A percentile compares a stretch with the other conserved stretches of the same genome.
phyloP scores from a whole-genome alignment of 2,888 invertebrate species.

The Sinhomidia bicolor region DNA sequence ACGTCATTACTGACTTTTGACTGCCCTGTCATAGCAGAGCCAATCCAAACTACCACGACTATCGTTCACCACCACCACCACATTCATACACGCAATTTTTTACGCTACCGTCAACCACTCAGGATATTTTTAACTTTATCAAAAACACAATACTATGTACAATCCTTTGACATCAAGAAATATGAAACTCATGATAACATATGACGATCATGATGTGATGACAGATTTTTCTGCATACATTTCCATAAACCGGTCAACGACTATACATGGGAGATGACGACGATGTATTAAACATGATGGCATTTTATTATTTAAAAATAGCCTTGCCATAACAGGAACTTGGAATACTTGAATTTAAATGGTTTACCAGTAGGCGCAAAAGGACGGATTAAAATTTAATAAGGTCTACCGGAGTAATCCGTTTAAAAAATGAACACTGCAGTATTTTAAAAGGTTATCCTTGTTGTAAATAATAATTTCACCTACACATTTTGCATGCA shows the following conservation, averaged over 20 bases:
- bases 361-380: no score
- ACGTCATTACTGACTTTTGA: slow-evolving; percentile 38
- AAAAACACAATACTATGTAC: neutral
- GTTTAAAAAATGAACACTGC: no score
- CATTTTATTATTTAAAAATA: neutral
- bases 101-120: neutral
- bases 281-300: neutral
- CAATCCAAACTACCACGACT: no score
- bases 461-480: no score
- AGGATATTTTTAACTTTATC: slow-evolving; percentile 17
- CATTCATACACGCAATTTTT: slow-evolving; percentile 6
- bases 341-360: no score
- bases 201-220: neutral
- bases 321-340: neutral
- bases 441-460: no score
- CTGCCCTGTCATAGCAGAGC: neutral
- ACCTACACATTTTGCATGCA: no score
- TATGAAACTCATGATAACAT: neutral
- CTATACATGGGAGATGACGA: neutral
- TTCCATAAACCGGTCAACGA: slow-evolving; percentile 36
- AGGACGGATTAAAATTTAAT: no score
- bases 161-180: neutral
- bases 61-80: no score
- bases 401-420: no score
- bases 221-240: slow-evolving; percentile 4